Evolutionary conservation across 2,113 vertebrate species (phyloP), one percentile per base, ranked within the genome.

Genomic region (Notarius quadriscutis): DNA sequence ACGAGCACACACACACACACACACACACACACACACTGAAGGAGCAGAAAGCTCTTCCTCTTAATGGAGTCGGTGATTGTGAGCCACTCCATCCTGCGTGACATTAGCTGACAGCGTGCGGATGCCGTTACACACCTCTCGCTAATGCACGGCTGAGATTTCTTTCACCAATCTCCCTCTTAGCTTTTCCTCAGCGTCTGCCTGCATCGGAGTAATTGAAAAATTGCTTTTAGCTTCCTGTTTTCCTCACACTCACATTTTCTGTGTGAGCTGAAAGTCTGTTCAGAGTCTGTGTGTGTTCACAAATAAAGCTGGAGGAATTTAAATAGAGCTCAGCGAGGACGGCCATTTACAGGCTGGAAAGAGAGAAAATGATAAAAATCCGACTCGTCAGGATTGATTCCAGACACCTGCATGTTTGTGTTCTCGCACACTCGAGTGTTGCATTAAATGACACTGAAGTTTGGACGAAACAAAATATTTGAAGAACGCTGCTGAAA

Each of bases 111-210:
- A 7, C 25, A 58, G 84, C 22, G 27, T 75, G 55, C 6, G 83
- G 67, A 72, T 41, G 72, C 74, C 74, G 53, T 79, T 86, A 86
- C 84, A 72, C 72, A 60, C 84, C 72, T 77, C 11, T n/a, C 5
- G 63, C 84, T 79, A 65, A 79, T 62, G 72, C 74, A 51, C 17
- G n/a, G 30, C n/a, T 12, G 34, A 60, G 57, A 81, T 65, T 67
- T 60, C 74, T 65, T 53, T 27, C 74, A 34, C 58, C 72, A 15
- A 63, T 63, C 25, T 62, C 71, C 5, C 71, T 22, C 57, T 51
- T 34, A 12, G 58, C 34, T 6, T 34, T 30, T 51, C 27, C 48
- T 14, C 55, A 27, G 58, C 51, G 7, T 55, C 75, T 77, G 55
- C 22, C 20, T 41, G 84, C 69, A 15, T 51, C 14, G 15, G 2